These are phyloP conservation scores for Phaonia tiefii DNA, from an alignment of 2,888 invertebrate genomes.

Conservation along the genomic window DNA sequence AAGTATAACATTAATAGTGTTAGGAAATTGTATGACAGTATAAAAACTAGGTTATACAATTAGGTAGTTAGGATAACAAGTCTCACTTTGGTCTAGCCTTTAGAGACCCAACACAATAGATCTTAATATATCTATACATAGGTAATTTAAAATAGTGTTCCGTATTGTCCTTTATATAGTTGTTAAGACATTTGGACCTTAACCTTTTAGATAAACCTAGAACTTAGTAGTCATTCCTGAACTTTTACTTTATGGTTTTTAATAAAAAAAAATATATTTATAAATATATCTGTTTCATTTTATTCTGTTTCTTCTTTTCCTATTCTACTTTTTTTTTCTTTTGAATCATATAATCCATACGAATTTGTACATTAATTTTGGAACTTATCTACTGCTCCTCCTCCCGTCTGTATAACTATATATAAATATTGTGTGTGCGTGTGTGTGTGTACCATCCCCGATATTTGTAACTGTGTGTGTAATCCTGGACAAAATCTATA, in stretches of 20 bases:
- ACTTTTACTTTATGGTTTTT: not conserved
- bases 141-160: too few relatives aligned
- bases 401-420: too few relatives aligned
- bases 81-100: too few relatives aligned
- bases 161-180: too few relatives aligned
- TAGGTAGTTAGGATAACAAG: too few relatives aligned
- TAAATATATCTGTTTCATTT: constrained; percentile 21
- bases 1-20: too few relatives aligned
- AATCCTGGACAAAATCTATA: constrained; percentile 27
- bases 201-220: too few relatives aligned
- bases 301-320: constrained; percentile 8
- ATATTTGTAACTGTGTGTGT: constrained; percentile 8
- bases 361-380: constrained; percentile 41
- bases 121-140: too few relatives aligned
- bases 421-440: constrained; percentile 18
- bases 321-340: not conserved
- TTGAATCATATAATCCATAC: constrained; percentile 17
- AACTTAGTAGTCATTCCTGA: not conserved
- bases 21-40: too few relatives aligned
- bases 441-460: not conserved
- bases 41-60: too few relatives aligned
- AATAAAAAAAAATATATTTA: constrained; percentile 3
- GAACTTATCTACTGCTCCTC: not conserved
- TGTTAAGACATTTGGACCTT: too few relatives aligned
- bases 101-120: too few relatives aligned